These are phyloP conservation scores for Phenganax stokvisi DNA, from an alignment of 92 coral and sea anemone species.

Conservation along the genomic window DNA sequence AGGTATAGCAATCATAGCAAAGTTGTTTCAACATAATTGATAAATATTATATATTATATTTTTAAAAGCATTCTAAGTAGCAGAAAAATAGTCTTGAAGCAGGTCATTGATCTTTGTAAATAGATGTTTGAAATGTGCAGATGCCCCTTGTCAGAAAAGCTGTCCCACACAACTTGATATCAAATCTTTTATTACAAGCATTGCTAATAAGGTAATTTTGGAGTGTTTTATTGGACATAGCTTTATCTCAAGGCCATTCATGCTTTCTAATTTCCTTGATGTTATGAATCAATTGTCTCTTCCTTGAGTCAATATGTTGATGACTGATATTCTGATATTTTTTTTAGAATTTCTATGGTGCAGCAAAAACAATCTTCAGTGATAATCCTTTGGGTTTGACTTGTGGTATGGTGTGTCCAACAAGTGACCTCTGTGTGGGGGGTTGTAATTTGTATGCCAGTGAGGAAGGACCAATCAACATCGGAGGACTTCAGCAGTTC, in stretches of 20 bases:
- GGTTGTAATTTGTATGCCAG: slow-evolving; percentile 97
- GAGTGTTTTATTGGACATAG: not conserved
- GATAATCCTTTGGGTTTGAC: slow-evolving; percentile 96
- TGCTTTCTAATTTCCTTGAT: too few relatives aligned
- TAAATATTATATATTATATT: too few relatives aligned
- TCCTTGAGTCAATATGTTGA: too few relatives aligned
- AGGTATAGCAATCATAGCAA: slow-evolving; percentile 46
- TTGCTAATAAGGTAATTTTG: slow-evolving; percentile 73
- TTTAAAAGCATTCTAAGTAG: too few relatives aligned
- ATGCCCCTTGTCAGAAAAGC: slow-evolving; percentile 99
- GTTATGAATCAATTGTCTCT: too few relatives aligned
- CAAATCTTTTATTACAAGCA: slow-evolving; percentile 86
- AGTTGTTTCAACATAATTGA: not conserved
- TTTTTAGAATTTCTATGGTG: slow-evolving; percentile 85
- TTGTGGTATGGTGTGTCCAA: slow-evolving; percentile 98
- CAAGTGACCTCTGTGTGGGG: slow-evolving; percentile 98
- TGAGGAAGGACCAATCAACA: slow-evolving; percentile 97
- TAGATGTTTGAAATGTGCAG: slow-evolving; percentile 95
- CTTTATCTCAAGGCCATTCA: not conserved
- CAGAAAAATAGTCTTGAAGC: not conserved
- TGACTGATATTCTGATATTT: not conserved
- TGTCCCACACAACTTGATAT: slow-evolving; percentile 96
- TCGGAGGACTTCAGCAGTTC: slow-evolving; percentile 97
- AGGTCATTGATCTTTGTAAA: not conserved
- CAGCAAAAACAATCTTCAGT: slow-evolving; percentile 95